These are phyloP conservation scores for Petaurus breviceps DNA, from an alignment of 2,113 vertebrate genomes.

Conservation along the genomic window DNA sequence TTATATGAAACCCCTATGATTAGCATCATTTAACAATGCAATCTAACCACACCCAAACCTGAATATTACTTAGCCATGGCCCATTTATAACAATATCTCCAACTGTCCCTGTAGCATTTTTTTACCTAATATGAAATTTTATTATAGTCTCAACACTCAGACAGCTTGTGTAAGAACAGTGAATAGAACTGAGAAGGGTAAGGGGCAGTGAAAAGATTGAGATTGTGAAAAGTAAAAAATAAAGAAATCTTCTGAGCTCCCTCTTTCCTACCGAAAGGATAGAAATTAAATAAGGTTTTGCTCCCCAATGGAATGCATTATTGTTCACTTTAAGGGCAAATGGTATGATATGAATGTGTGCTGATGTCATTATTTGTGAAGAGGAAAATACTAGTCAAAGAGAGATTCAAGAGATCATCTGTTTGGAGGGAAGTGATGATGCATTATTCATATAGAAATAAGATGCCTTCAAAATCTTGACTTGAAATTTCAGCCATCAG, in stretches of 20 bases:
- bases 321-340: not conserved
- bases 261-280: not conserved
- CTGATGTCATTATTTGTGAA: not conserved
- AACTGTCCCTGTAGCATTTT: not conserved
- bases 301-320: not conserved
- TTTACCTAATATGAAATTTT: not conserved
- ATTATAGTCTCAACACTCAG: no score
- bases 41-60: not conserved
- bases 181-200: not conserved
- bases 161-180: not conserved
- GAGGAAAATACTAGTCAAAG: not conserved
- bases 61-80: not conserved
- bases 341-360: not conserved
- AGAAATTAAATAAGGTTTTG: not conserved
- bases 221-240: not conserved
- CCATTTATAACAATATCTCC: not conserved
- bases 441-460: not conserved
- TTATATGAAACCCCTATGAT: not conserved
- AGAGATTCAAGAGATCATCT: not conserved
- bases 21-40: not conserved
- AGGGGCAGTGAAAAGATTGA: not conserved
- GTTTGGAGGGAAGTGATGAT: not conserved
- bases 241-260: not conserved
- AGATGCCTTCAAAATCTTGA: not conserved
- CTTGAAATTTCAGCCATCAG: conserved; percentile 49